A percentile compares a stretch with the other conserved stretches of the same genome.
phyloP scores from a whole-genome alignment of 2,888 invertebrate genomes.

The Drosophila borborema region DNA sequence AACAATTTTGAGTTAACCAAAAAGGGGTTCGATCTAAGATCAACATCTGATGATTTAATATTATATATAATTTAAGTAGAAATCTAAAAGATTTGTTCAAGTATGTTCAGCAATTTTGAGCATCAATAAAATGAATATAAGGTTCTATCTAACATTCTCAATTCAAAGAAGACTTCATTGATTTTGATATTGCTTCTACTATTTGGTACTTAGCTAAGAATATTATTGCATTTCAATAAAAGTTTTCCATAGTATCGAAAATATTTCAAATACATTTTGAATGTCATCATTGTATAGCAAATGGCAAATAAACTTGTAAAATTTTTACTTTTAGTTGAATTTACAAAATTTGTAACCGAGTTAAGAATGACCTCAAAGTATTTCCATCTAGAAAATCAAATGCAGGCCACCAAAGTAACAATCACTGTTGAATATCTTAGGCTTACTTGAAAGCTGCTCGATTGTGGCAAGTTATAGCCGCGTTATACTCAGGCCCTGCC shows the following conservation, averaged over 20 bases:
- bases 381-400: not conserved
- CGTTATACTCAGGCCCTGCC: not conserved
- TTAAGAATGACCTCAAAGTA: not conserved
- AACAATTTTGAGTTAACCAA: no score
- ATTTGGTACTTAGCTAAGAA: not conserved
- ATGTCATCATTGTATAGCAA: not conserved
- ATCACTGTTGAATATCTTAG: not conserved
- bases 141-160: no score
- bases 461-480: not conserved
- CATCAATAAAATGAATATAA: no score
- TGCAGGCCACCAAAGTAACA: not conserved
- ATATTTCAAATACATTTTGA: not conserved
- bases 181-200: no score
- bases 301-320: not conserved
- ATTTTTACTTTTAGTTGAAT: no score
- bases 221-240: not conserved
- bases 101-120: no score
- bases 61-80: no score
- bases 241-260: not conserved
- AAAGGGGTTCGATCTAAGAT: no score
- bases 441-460: conserved; percentile 1
- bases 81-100: no score
- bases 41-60: no score
- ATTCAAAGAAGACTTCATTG: no score
- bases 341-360: no score